A percentile compares a stretch with the other conserved stretches of the same genome.
Evolutionary conservation across 2,888 invertebrate genomes (phyloP).

Genomic region (Helicoverpa assulta): DNA sequence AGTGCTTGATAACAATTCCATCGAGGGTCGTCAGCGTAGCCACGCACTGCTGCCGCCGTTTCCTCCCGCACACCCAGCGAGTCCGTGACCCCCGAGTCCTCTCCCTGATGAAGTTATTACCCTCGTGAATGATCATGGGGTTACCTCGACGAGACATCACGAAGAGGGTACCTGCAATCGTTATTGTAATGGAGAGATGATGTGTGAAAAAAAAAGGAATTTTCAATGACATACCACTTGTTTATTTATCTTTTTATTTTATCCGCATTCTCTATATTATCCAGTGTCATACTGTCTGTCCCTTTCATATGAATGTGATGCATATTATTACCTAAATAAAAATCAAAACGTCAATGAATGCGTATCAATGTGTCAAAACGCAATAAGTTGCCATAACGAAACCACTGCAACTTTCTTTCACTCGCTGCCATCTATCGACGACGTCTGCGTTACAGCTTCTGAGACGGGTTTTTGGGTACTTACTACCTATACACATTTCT

Average conservation of each 20-base stretch:
- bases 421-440: slow-evolving; percentile 61
- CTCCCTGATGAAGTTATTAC: slow-evolving; percentile 79
- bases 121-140: slow-evolving; percentile 79
- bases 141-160: slow-evolving; percentile 80
- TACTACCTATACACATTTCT: neutral
- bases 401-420: no score
- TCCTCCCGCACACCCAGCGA: slow-evolving; percentile 82
- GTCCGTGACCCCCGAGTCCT: slow-evolving; percentile 70
- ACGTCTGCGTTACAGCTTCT: neutral
- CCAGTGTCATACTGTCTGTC: no score
- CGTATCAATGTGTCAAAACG: no score
- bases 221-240: no score
- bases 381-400: neutral
- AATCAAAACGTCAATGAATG: no score
- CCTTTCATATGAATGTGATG: no score
- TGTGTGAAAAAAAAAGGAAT: slow-evolving; percentile 5
- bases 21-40: slow-evolving; percentile 78
- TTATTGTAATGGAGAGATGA: slow-evolving; percentile 47
- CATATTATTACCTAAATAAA: no score
- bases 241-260: no score
- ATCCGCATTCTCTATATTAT: no score
- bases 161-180: slow-evolving; percentile 67
- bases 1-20: slow-evolving; percentile 71
- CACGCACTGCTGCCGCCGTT: slow-evolving; percentile 76
- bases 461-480: slow-evolving; percentile 1